Evolutionary conservation across 2,113 vertebrate genomes (phyloP), one percentile per base, ranked within the genome.

Genomic region (Callithrix jacchus): DNA sequence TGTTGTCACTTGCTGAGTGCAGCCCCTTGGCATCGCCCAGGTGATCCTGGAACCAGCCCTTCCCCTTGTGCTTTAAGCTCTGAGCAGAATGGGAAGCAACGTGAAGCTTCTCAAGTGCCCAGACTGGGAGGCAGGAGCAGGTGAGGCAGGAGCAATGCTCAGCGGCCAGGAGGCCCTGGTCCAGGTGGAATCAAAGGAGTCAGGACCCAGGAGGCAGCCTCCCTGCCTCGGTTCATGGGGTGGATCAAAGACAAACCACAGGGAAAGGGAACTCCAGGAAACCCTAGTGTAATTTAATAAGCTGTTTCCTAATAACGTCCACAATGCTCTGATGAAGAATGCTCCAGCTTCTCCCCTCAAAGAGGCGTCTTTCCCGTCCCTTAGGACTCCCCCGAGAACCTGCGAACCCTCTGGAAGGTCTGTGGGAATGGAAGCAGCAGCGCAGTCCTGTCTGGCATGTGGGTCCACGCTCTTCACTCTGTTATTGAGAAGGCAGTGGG

Each of bases 311-410:
- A 58, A 52, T 0, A 17, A 40, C 3, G 1, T 17, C 23, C 27
- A 25, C 32, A 47, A 3, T 12, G 6, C 25, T 56, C 47, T 88
- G 35, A 49, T n/a, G 30, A 74, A 82, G 49, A 77, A 56, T 1
- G 7, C 1, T 4, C 14, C 58, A 20, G 37, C 35, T 87, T 88
- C 77, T 85, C 18, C 27, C 6, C 30, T 40, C 27, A 83, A 49
- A 7, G n/a, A 45, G 21, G 0, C 23, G 11, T 8, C 2, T 1
- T 10, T 10, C 40, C 2, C 1, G 3, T 6, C 40, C 52, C 68
- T 87, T 20, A 13, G 54, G 3, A 10, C 40, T 13, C 0, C 6
- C 8, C 9, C 2, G 14, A 77, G 17, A 35, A 52, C 21, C 6
- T 21, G 45, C 16, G 88, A 79, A 47, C 21, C 23, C 23, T 32